Conservation (phyloP, 35 echinoderm and acorn worm genomes). For the Lytechinus variegatus region DNA sequence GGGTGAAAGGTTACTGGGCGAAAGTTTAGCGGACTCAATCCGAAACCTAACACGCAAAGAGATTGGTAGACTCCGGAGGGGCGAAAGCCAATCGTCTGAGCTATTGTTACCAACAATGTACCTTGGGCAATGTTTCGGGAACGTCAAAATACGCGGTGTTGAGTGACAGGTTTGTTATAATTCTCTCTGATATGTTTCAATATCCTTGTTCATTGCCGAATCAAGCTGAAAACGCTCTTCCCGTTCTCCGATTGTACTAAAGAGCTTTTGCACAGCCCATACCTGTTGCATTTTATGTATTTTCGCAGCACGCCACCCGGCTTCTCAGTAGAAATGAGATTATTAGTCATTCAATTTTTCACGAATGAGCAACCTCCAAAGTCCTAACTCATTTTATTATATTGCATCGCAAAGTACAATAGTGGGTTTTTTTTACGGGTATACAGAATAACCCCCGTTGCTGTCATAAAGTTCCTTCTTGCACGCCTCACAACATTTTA, state of each 20-base stretch:
- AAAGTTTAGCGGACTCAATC: background rate
- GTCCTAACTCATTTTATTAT: background rate
- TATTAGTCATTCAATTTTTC: background rate
- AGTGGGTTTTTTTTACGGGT: background rate
- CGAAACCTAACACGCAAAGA: background rate
- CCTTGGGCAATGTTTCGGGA: background rate
- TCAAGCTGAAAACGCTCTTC: background rate
- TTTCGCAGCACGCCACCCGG: background rate
- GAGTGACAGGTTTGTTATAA: slow-evolving; percentile 1
- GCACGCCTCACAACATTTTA: background rate
- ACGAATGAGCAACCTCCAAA: background rate
- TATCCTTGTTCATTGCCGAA: background rate
- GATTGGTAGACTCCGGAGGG: background rate
- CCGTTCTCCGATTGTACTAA: background rate
- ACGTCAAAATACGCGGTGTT: background rate
- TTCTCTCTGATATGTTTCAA: background rate
- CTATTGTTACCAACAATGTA: background rate
- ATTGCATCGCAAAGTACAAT: background rate
- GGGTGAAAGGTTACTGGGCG: slow-evolving; percentile 7
- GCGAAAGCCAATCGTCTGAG: background rate
- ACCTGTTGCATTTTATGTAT: background rate
- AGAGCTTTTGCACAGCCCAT: background rate
- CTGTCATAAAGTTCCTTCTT: background rate
- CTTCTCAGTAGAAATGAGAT: background rate
- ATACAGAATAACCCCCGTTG: background rate